Percentiles rank a stretch among this genome's conserved stretches.
These are phyloP conservation scores for Hippocampus kuda DNA, from an alignment of 2,797 vertebrate genomes.

Conservation along the genomic window DNA sequence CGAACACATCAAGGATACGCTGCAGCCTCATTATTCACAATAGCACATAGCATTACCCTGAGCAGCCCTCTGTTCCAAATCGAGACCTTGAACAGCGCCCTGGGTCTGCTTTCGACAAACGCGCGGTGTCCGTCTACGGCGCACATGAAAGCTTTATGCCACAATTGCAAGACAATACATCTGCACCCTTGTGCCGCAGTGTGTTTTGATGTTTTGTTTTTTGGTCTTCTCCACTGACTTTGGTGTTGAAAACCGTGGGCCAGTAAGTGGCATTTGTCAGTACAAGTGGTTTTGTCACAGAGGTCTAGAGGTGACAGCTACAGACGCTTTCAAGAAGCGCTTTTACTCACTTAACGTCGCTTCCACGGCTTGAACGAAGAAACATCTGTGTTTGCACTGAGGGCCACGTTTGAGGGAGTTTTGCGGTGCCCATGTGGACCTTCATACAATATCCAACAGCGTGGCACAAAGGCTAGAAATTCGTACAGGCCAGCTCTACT, in stretches of 20 bases:
- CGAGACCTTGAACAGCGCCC: background rate
- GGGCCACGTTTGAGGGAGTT: background rate
- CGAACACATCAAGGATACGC: background rate
- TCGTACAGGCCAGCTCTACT: background rate
- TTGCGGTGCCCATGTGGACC: background rate
- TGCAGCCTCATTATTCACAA: background rate
- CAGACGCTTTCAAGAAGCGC: background rate
- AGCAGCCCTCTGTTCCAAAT: background rate
- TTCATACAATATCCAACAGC: background rate
- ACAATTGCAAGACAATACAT: background rate
- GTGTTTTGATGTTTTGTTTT: background rate
- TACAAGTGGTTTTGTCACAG: background rate
- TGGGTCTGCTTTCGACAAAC: background rate
- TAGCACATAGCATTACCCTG: background rate
- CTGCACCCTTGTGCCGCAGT: background rate
- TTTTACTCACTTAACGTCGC: background rate
- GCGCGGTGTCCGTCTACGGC: background rate
- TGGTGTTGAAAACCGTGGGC: background rate
- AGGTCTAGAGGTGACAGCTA: background rate
- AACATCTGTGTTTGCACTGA: background rate
- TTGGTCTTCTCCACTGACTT: background rate
- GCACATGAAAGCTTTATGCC: background rate
- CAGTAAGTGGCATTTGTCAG: background rate
- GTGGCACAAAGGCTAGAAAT: background rate
- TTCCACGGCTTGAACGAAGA: background rate